Evolutionary conservation across 2,113 vertebrate species (phyloP).

Genomic region (Otocyon megalotis): DNA sequence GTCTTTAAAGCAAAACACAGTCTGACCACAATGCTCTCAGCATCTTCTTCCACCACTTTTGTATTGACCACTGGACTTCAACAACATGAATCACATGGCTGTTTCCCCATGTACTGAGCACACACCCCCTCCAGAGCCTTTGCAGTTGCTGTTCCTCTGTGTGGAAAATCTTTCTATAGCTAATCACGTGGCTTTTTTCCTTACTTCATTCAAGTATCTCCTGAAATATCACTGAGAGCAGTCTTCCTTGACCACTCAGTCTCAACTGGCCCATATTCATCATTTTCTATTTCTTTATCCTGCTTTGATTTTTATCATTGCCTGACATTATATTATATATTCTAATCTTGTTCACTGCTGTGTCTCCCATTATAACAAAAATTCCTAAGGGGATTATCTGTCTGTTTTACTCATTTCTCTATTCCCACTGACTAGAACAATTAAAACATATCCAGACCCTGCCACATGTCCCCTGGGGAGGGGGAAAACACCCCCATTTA

Average conservation of each 20-base stretch:
- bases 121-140: background rate
- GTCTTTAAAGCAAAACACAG: background rate
- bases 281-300: constrained; percentile 12
- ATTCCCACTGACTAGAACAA: constrained; percentile 7
- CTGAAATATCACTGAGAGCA: background rate
- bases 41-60: background rate
- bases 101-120: background rate
- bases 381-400: background rate
- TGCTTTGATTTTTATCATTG: constrained; percentile 22
- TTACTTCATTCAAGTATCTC: background rate
- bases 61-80: background rate
- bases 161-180: background rate
- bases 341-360: constrained; percentile 24
- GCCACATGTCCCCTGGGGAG: background rate
- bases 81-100: too few relatives aligned
- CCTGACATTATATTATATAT: background rate
- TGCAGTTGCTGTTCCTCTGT: background rate
- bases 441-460: background rate
- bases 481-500: background rate
- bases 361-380: constrained; percentile 15
- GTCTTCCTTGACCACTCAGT: background rate
- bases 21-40: background rate
- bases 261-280: background rate
- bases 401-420: background rate
- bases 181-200: background rate